Percentiles rank a stretch among this genome's conserved stretches.
Evolutionary conservation across 1,140 invertebrate species (phyloP).

Genomic region (Sminthurides bifidus): DNA sequence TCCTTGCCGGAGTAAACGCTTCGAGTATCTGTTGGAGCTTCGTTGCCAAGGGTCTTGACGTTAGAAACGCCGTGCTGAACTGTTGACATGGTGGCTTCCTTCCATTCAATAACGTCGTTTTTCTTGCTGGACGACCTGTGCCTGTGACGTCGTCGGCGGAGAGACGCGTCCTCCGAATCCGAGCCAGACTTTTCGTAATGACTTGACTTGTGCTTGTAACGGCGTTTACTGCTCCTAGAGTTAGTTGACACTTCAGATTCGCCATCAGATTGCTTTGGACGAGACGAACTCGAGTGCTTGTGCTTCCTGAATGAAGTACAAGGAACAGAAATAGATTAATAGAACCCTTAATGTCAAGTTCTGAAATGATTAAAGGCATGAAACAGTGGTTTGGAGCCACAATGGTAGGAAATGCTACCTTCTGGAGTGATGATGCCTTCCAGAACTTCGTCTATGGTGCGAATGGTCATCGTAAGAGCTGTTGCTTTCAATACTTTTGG

Average conservation of each 20-base stretch:
- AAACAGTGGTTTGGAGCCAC: not conserved
- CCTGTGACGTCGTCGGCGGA: conserved; percentile 34
- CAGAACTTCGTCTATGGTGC: conserved; percentile 32
- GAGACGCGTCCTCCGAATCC: conserved; percentile 40
- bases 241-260: conserved; percentile 75
- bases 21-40: conserved; percentile 2
- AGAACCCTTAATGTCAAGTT: not conserved
- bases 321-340: not conserved
- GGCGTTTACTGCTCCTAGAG: conserved; percentile 57
- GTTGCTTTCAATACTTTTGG: conserved; percentile 61
- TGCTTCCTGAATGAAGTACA: conserved; percentile 39
- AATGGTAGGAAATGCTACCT: not conserved
- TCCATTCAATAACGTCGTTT: conserved; percentile 44
- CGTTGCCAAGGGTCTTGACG: conserved; percentile 30
- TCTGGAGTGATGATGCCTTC: not conserved
- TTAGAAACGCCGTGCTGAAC: conserved; percentile 1
- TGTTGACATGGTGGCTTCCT: conserved; percentile 34
- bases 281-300: conserved; percentile 63
- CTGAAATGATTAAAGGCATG: not conserved
- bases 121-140: conserved; percentile 38
- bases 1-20: not conserved
- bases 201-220: conserved; percentile 40
- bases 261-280: conserved; percentile 67
- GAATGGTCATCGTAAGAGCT: conserved; percentile 54
- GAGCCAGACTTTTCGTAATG: conserved; percentile 40